Base-by-base conservation (phyloP, 2,113 vertebrate species). In the Maccullochella peelii region DNA sequence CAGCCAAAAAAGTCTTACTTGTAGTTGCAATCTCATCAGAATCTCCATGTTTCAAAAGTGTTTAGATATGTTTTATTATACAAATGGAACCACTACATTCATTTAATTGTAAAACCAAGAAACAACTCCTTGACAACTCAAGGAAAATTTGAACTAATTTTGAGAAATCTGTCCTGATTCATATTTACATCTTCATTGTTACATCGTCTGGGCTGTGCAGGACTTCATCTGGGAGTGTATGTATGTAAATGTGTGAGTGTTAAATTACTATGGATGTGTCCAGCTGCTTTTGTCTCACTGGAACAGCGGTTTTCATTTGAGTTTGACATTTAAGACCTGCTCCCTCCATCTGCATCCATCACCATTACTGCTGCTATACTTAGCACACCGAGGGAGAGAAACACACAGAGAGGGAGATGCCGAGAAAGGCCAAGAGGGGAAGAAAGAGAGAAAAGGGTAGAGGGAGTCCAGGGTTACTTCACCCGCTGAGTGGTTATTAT, bases 281-380 rank as follows among this genome's bases (percentile, higher is more conserved):
- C 89, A 85, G 86, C 88, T 87, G 88, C 79, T 85, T 79, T 70
- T 65, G 85, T 81, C 82, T 91, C 89, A 69, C 50, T 74, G 83
- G 80, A 89, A 89, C 89, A 86, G 82, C 61, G 38, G 73, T 89
- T 94, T 93, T 88, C 90, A 90, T 93, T 94, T 90, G 63, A 85
- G 87, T 71, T 57, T 93, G 92, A 94, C 93, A 93, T 94, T 93
- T 93, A 92, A 88, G 89, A 84, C 86, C 84, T 30, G 75, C 82
- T 86, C 59, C 47, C 82, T 87, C 91, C 88, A 90, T 91, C 88
- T 93, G 85, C 89, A 93, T 93, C 89, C 74, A 92, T 92, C 90
- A 91, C 87, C 77, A 84, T 91, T 92, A 93, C 77, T 67, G 72
- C 85, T 80, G 84, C 89, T 89, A 72, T 77, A 92, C 80, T 89